phyloP scores from a whole-genome alignment of 2,113 vertebrate genomes.

The Nibea albiflora region DNA sequence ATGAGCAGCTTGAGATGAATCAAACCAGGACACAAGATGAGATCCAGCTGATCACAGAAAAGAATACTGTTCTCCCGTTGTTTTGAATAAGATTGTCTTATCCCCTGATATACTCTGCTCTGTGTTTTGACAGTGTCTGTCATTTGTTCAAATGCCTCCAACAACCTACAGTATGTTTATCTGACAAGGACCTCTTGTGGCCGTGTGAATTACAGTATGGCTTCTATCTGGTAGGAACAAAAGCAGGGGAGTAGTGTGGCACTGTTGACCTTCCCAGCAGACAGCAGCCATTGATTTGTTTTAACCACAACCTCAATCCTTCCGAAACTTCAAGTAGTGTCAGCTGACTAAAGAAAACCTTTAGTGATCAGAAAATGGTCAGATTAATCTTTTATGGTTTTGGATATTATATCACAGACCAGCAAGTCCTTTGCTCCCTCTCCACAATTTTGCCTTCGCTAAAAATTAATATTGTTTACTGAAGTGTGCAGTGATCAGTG shows the following conservation, averaged over 20 bases:
- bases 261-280: not conserved
- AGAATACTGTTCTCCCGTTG: slow-evolving; percentile 14
- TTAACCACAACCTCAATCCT: not conserved
- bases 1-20: slow-evolving; percentile 53
- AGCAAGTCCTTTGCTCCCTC: not conserved
- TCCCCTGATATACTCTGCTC: slow-evolving; percentile 11
- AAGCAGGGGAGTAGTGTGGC: too few relatives aligned
- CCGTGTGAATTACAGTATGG: not conserved
- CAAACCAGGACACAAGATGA: slow-evolving; percentile 12
- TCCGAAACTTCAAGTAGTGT: not conserved
- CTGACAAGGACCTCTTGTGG: not conserved
- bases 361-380: not conserved
- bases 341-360: not conserved
- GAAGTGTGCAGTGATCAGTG: not conserved
- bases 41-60: slow-evolving; percentile 39
- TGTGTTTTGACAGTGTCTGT: slow-evolving; percentile 1
- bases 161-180: not conserved
- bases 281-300: slow-evolving; percentile 4
- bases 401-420: not conserved
- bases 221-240: not conserved
- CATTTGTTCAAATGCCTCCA: not conserved
- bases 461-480: not conserved
- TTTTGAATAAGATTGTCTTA: slow-evolving; percentile 30
- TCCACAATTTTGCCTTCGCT: not conserved
- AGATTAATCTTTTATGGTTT: not conserved